Evolutionary conservation across 2,797 vertebrate genomes (phyloP), one percentile per base, ranked within the genome.

Genomic region (Ambastaia sidthimunki): DNA sequence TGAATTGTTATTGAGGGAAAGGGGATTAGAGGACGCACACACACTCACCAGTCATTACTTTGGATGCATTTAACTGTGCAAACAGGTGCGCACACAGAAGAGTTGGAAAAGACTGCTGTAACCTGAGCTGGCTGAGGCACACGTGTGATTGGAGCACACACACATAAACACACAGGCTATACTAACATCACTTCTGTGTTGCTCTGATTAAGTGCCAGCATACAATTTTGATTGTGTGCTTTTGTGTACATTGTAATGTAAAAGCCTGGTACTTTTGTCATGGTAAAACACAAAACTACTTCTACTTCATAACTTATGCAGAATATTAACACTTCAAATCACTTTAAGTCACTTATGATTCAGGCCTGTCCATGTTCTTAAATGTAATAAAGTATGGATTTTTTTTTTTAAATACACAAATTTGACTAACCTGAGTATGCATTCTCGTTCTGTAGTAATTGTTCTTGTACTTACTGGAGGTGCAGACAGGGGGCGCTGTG

Each of bases 61-160:
- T 92, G 92, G 94, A 94, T 95, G 94, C 94, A 94, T 97, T 88
- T 95, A 96, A 95, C 95, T 93, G 95, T 94, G 93, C 88, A 96
- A 97, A 98, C 97, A 98, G 97, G 97, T 99, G 98, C 95, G 94
- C 93, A 93, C 91, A 95, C 93, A 97, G 85, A 91, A 86, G 86
- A 86, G 89, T 82, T 91, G 93, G 92, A 94, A 92, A 91, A 92
- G 91, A 89, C 94, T 85, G 93, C 92, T 94, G 96, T 94, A 98
- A 96, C 94, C 93, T 91, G 95, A 96, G 86, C 92, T 93, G 89
- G 82, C 89, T 88, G 89, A 91, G 67, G 74, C 82, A 87, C 83
- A 84, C 80, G 71, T 82, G 55, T 71, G 73, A 86, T 81, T 41
- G 16, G 47, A 66, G 34, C 80, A 68, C 80, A 74, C 76, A 71